Evolutionary conservation across 2,797 vertebrate species (phyloP).

Genomic region (Rhinophrynus dorsalis): DNA sequence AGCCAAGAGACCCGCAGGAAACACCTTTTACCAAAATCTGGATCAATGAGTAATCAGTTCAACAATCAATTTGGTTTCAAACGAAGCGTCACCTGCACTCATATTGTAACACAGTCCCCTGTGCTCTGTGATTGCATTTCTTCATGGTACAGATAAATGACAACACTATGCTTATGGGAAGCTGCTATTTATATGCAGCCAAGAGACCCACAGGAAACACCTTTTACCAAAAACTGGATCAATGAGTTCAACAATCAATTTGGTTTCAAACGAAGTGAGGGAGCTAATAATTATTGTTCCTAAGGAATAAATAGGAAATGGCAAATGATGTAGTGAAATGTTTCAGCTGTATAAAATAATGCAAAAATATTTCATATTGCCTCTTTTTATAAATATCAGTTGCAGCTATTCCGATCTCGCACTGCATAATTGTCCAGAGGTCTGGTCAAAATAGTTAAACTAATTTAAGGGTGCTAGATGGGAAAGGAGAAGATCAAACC

Average conservation of each 20-base stretch:
- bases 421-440: no score
- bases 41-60: not conserved
- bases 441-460: no score
- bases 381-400: no score
- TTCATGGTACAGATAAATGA: conserved; percentile 1
- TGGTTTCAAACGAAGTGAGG: not conserved
- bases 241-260: not conserved
- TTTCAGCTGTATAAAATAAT: no score
- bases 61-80: not conserved
- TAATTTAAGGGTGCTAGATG: no score
- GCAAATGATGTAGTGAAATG: no score
- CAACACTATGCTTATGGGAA: not conserved
- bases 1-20: not conserved
- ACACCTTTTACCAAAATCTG: not conserved
- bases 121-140: not conserved
- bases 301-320: no score
- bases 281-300: not conserved
- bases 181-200: not conserved
- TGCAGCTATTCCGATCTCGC: no score
- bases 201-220: not conserved
- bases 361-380: no score
- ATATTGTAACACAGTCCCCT: not conserved
- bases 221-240: not conserved
- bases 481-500: no score
- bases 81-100: conserved; percentile 16